phyloP scores from a whole-genome alignment of 2,113 vertebrate species.

The Chloropsis hardwickii region DNA sequence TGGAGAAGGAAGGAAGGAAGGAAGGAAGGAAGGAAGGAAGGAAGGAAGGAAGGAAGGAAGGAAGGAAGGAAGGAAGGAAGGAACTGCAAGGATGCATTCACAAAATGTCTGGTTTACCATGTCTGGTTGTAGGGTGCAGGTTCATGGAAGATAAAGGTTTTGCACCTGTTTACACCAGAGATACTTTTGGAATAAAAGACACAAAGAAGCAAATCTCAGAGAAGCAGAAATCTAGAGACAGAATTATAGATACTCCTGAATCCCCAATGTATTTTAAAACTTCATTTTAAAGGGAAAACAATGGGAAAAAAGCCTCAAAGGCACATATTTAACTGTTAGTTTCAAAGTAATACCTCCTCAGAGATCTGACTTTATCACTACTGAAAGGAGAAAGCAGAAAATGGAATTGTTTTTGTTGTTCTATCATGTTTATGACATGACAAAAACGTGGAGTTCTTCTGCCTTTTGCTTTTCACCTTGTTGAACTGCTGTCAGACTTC shows the following conservation, averaged over 20 bases:
- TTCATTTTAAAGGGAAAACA: constrained; percentile 56
- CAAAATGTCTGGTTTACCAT: fast-evolving
- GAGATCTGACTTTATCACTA: constrained; percentile 63
- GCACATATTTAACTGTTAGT: constrained; percentile 43
- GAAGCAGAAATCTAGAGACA: not conserved
- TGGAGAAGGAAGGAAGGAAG: not conserved
- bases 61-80: not conserved
- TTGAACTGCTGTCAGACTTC: constrained; percentile 70
- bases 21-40: not conserved
- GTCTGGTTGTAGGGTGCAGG: not conserved
- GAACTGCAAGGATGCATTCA: not conserved
- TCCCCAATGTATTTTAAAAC: constrained; percentile 27
- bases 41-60: no score
- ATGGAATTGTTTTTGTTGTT: constrained; percentile 66
- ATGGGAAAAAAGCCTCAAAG: constrained; percentile 27
- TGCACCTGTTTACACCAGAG: not conserved
- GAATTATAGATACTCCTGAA: not conserved
- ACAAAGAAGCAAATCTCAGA: not conserved
- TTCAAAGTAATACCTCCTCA: constrained; percentile 63
- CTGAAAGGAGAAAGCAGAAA: constrained; percentile 61
- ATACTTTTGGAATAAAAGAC: not conserved
- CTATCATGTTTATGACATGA: constrained; percentile 54
- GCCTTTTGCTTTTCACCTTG: constrained; percentile 71
- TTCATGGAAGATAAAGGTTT: not conserved
- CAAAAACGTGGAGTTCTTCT: constrained; percentile 51